Conservation (phyloP, 2,797 vertebrate genomes). For the Clarias fuscus region DNA sequence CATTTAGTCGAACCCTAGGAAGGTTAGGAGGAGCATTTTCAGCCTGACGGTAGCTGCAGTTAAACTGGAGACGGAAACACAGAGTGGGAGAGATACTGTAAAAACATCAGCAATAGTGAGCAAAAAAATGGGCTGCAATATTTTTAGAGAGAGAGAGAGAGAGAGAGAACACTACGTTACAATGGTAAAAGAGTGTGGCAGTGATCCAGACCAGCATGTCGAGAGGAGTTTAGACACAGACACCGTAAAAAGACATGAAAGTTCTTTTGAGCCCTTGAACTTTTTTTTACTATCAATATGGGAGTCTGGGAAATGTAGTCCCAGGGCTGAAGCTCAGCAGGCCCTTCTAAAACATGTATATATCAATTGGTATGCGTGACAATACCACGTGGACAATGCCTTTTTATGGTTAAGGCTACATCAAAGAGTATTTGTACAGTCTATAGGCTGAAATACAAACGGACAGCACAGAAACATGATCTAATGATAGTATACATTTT, state of each 20-base stretch:
- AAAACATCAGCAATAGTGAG: background rate
- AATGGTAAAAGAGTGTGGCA: slow-evolving; percentile 37
- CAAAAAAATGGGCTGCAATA: background rate
- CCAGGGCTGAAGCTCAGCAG: slow-evolving; percentile 41
- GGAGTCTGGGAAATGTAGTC: slow-evolving; percentile 59
- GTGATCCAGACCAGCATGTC: slow-evolving; percentile 52
- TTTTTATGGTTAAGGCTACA: slow-evolving; percentile 9
- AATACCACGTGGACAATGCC: slow-evolving; percentile 14
- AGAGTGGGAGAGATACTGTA: slow-evolving; percentile 1
- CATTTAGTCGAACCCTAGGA: slow-evolving; percentile 18
- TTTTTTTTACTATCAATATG: slow-evolving; percentile 57
- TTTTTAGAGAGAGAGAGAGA: background rate
- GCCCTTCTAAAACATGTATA: slow-evolving; percentile 43
- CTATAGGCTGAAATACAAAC: background rate
- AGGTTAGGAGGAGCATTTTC: slow-evolving; percentile 48
- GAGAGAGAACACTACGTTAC: slow-evolving; percentile 4
- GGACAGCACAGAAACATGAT: background rate
- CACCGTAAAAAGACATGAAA: slow-evolving; percentile 54
- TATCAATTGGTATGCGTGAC: background rate
- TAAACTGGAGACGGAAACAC: slow-evolving; percentile 9
- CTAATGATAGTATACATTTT: no score
- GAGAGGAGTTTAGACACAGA: slow-evolving; percentile 59
- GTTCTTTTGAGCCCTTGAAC: slow-evolving; percentile 42
- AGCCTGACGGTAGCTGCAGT: slow-evolving; percentile 70
- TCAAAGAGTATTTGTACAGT: background rate